Conservation (phyloP, 1,140 invertebrate species). For the Macrosteles quadrilineatus region DNA sequence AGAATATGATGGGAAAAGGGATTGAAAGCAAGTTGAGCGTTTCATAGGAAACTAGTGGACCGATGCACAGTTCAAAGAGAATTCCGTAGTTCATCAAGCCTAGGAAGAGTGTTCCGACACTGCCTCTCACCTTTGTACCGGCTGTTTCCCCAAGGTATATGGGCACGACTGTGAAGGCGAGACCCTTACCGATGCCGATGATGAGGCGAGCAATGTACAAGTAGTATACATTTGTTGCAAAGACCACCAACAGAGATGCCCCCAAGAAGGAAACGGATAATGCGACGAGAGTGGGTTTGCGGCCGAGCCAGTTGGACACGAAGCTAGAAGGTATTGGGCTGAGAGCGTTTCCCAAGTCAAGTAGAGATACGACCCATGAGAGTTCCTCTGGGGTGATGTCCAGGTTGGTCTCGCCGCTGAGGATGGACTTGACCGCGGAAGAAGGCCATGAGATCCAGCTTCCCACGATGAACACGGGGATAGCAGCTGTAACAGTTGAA, state of each 20-base stretch:
- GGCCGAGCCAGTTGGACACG: conserved; percentile 71
- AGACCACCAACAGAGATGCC: conserved; percentile 30
- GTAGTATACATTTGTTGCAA: background rate
- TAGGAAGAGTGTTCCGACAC: conserved; percentile 79
- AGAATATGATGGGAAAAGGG: conserved; percentile 61
- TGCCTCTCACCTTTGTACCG: conserved; percentile 44
- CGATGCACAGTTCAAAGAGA: conserved; percentile 70
- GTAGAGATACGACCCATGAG: conserved; percentile 10
- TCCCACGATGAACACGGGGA: conserved; percentile 12
- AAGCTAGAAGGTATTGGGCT: conserved; percentile 45
- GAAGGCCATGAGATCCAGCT: conserved; percentile 17
- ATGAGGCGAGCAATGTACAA: conserved; percentile 64
- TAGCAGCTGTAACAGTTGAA: background rate
- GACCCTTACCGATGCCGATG: conserved; percentile 54
- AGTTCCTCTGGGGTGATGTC: background rate
- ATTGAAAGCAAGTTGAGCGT: conserved; percentile 65
- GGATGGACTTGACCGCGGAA: background rate
- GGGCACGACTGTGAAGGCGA: conserved; percentile 54
- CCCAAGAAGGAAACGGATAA: conserved; percentile 50
- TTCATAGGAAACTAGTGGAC: conserved; percentile 68
- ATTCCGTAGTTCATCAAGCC: conserved; percentile 76
- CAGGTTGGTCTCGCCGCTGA: background rate
- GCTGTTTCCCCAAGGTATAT: conserved; percentile 66
- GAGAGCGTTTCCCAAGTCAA: conserved; percentile 35
- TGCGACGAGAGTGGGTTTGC: conserved; percentile 69